These are phyloP conservation scores for Abscondita cerata DNA, from an alignment of 2,888 invertebrate genomes.

Conservation along the genomic window DNA sequence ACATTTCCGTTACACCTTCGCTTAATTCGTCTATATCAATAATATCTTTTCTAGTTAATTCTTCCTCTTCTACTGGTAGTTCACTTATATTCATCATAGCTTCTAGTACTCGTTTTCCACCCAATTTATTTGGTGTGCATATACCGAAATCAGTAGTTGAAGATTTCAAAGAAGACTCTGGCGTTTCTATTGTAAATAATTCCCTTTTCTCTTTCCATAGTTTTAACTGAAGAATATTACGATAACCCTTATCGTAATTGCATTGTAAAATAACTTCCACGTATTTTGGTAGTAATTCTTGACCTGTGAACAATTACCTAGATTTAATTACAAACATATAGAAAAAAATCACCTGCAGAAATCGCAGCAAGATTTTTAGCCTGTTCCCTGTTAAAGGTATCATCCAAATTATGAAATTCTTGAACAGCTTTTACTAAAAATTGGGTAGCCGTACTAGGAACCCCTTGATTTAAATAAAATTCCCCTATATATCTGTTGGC, in stretches of 20 bases:
- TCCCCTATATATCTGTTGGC: slow-evolving; percentile 54
- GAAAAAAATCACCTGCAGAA: slow-evolving; percentile 44
- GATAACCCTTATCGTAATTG: slow-evolving; percentile 28
- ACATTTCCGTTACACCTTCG: too few relatives aligned
- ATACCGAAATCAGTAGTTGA: too few relatives aligned
- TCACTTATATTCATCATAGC: too few relatives aligned
- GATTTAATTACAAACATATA: neutral
- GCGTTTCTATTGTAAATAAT: too few relatives aligned
- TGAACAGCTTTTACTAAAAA: slow-evolving; percentile 49
- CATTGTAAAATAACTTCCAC: slow-evolving; percentile 42
- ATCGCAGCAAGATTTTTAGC: slow-evolving; percentile 52
- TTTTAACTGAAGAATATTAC: slow-evolving; percentile 43
- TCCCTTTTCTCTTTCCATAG: slow-evolving; percentile 51
- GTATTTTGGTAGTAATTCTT: slow-evolving; percentile 49
- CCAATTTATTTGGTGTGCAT: too few relatives aligned
- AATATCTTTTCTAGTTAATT: too few relatives aligned
- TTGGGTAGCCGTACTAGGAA: slow-evolving; percentile 48
- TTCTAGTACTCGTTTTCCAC: too few relatives aligned
- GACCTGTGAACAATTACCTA: slow-evolving; percentile 37
- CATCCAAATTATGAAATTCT: slow-evolving; percentile 45
- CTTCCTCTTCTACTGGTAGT: too few relatives aligned
- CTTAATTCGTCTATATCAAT: too few relatives aligned
- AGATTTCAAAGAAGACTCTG: too few relatives aligned
- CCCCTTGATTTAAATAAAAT: slow-evolving; percentile 50
- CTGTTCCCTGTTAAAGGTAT: slow-evolving; percentile 44